Percentiles rank a stretch among this genome's conserved stretches.
Evolutionary conservation across 2,113 vertebrate genomes (phyloP).

Genomic region (Laticauda colubrina): DNA sequence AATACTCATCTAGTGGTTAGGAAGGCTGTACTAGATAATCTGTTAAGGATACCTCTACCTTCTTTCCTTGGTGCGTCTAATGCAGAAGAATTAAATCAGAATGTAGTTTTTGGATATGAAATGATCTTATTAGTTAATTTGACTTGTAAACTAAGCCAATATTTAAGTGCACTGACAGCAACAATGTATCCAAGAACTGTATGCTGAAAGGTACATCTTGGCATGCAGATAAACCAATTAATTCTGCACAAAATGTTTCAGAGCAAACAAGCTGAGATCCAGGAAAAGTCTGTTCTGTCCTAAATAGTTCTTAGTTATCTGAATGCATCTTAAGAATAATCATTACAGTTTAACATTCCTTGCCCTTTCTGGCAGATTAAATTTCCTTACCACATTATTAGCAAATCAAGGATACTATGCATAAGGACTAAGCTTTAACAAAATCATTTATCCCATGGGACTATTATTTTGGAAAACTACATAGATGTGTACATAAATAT

Average conservation of each 20-base stretch:
- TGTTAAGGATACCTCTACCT: background rate
- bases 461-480: background rate
- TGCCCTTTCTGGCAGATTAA: background rate
- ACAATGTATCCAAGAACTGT: background rate
- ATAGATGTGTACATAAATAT: background rate
- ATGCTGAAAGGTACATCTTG: background rate
- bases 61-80: background rate
- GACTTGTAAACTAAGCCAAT: background rate
- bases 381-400: background rate
- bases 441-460: background rate
- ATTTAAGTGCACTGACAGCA: background rate
- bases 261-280: background rate
- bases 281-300: background rate
- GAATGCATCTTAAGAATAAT: background rate
- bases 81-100: background rate
- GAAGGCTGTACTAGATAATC: background rate
- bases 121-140: background rate
- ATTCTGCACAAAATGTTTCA: background rate
- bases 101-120: background rate
- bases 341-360: conserved; percentile 6
- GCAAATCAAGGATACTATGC: too few relatives aligned
- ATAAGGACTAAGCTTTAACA: background rate
- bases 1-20: background rate
- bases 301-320: background rate
- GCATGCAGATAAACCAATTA: background rate